A percentile compares a stretch with the other conserved stretches of the same genome.
phyloP scores from a whole-genome alignment of 2,797 vertebrate genomes.

The Streptopelia turtur region DNA sequence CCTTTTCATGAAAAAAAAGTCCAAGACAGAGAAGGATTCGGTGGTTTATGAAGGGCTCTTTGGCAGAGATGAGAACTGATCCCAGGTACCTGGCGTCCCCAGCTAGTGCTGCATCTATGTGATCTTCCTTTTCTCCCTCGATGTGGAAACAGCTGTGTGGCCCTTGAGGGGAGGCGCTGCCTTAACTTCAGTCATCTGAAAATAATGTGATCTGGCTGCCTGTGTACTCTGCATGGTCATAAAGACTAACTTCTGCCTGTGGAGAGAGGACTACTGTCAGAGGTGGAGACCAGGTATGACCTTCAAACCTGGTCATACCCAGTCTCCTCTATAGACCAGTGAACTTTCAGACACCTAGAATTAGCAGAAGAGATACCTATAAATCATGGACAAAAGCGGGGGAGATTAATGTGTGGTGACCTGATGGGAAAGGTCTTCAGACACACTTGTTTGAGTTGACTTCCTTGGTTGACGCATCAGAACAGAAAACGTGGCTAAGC shows the following conservation, averaged over 20 bases:
- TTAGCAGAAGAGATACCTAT: neutral
- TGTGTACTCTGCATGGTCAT: neutral
- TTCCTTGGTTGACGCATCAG: neutral
- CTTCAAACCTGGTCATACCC: neutral
- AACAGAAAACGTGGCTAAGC: neutral
- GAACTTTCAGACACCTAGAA: neutral
- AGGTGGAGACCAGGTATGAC: neutral
- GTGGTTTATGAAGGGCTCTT: neutral
- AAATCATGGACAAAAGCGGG: neutral
- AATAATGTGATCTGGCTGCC: neutral
- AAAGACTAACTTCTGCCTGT: neutral
- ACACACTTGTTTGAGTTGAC: neutral
- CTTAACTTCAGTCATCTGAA: neutral
- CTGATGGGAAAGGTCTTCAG: neutral
- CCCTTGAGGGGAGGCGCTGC: neutral
- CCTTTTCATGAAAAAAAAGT: neutral
- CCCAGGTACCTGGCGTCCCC: neutral
- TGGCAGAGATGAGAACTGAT: neutral
- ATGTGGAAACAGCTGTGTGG: neutral
- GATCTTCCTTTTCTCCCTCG: neutral
- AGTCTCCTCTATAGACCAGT: neutral
- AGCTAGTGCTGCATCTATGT: accelerated
- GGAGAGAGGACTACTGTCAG: neutral
- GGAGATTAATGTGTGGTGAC: neutral
- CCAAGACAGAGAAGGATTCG: neutral